Percentiles rank a stretch among this genome's conserved stretches.
These are phyloP conservation scores for Orycteropus afer DNA, from an alignment of 2,113 vertebrate species.

Conservation along the genomic window DNA sequence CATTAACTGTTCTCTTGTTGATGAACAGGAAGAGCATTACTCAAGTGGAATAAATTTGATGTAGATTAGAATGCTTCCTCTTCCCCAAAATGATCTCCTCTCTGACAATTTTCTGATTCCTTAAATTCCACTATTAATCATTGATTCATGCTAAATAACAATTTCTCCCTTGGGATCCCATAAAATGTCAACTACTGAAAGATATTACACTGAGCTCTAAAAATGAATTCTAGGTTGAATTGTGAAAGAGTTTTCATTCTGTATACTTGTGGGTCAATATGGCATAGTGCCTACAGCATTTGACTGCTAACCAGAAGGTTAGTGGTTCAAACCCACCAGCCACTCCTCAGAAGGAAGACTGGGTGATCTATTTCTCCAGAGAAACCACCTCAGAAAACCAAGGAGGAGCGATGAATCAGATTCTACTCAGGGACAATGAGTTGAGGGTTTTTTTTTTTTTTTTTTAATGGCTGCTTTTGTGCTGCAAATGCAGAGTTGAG, in stretches of 20 bases:
- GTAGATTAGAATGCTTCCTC: not conserved
- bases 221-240: not conserved
- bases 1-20: not conserved
- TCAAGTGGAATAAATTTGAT: not conserved
- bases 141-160: not conserved
- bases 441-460: no score
- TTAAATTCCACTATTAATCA: not conserved
- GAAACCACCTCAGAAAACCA: no score
- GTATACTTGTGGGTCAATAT: not conserved
- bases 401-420: no score
- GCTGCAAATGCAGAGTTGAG: not conserved
- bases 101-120: constrained; percentile 7
- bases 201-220: not conserved
- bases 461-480: not conserved
- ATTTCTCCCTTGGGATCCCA: not conserved
- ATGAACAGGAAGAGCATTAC: not conserved
- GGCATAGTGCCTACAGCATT: no score
- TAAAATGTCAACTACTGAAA: not conserved
- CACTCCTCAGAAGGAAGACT: no score
- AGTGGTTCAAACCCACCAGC: no score
- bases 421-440: no score
- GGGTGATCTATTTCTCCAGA: no score
- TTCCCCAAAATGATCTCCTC: not conserved
- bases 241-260: constrained; percentile 3
- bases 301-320: no score